Percentiles rank a stretch among this genome's conserved stretches.
phyloP scores from a whole-genome alignment of 2,113 vertebrate species.

The Polyodon spathula region DNA sequence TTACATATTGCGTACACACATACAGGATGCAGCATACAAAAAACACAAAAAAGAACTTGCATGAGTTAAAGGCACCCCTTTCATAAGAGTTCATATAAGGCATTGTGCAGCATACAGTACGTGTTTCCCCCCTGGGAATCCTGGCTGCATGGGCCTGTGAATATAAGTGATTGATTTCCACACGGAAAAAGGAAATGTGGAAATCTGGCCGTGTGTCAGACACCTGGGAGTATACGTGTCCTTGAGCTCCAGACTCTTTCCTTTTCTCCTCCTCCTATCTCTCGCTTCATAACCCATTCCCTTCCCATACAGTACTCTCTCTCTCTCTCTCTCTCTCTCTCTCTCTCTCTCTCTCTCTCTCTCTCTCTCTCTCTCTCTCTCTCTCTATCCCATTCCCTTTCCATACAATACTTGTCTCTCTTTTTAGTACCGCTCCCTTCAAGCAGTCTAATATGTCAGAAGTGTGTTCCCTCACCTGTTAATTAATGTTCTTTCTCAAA shows the following conservation, averaged over 20 bases:
- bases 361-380: conserved; percentile 4
- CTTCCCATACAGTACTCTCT: too few relatives aligned
- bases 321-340: not conserved
- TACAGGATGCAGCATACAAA: not conserved
- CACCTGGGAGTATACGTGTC: conserved; percentile 36
- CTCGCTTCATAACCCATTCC: too few relatives aligned
- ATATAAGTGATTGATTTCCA: conserved; percentile 47
- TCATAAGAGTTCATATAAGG: not conserved
- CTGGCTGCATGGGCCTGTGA: conserved; percentile 7
- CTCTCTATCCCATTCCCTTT: too few relatives aligned
- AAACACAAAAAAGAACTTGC: not conserved
- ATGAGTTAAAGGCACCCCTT: not conserved
- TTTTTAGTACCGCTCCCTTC: too few relatives aligned
- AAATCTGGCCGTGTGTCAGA: conserved; percentile 41
- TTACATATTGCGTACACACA: not conserved
- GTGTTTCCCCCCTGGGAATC: not conserved
- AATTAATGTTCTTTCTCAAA: too few relatives aligned
- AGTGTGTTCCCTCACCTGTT: too few relatives aligned
- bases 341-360: not conserved
- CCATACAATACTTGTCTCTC: too few relatives aligned
- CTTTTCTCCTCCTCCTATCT: too few relatives aligned
- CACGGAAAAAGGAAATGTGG: conserved; percentile 33
- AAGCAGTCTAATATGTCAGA: too few relatives aligned
- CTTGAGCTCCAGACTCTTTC: conserved; percentile 23
- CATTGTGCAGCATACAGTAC: not conserved